A percentile compares a stretch with the other conserved stretches of the same genome.
Evolutionary conservation across 2,888 invertebrate genomes (phyloP).

Genomic region (Xanthostigma xanthostigma): DNA sequence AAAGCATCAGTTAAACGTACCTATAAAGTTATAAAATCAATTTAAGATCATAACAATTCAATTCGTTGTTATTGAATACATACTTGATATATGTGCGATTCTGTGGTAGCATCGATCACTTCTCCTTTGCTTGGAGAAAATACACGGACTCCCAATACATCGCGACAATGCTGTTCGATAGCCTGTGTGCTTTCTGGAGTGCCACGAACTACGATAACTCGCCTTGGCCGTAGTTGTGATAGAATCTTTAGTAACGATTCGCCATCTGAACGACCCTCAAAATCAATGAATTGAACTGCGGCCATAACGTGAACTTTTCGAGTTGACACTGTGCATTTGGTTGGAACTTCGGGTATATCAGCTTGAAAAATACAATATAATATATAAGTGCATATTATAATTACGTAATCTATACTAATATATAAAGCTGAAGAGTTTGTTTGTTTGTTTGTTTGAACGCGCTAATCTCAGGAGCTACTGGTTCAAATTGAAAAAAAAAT

Average conservation of each 20-base stretch:
- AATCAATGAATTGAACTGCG: constrained; percentile 86
- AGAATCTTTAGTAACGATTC: constrained; percentile 72
- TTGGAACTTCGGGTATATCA: constrained; percentile 62
- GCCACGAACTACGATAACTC: constrained; percentile 67
- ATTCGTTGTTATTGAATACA: neutral
- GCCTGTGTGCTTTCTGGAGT: constrained; percentile 49
- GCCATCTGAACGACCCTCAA: constrained; percentile 86
- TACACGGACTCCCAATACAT: constrained; percentile 54
- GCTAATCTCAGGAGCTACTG: no score
- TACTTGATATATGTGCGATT: constrained; percentile 95
- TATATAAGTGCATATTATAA: no score
- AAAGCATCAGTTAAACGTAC: constrained; percentile 84
- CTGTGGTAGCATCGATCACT: constrained; percentile 87
- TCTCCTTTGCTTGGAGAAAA: constrained; percentile 76
- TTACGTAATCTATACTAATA: no score
- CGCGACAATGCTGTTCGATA: constrained; percentile 49
- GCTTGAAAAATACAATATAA: constrained; percentile 11
- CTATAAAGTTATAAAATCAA: constrained; percentile 27
- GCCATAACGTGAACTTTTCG: constrained; percentile 69
- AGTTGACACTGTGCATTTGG: constrained; percentile 68
- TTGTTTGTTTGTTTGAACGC: no score
- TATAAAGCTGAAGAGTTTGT: no score
- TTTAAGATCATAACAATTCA: neutral
- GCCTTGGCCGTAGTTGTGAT: constrained; percentile 62
- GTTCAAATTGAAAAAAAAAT: no score